Conservation (phyloP, 2,888 invertebrate genomes). For the Microctonus hyperodae region DNA sequence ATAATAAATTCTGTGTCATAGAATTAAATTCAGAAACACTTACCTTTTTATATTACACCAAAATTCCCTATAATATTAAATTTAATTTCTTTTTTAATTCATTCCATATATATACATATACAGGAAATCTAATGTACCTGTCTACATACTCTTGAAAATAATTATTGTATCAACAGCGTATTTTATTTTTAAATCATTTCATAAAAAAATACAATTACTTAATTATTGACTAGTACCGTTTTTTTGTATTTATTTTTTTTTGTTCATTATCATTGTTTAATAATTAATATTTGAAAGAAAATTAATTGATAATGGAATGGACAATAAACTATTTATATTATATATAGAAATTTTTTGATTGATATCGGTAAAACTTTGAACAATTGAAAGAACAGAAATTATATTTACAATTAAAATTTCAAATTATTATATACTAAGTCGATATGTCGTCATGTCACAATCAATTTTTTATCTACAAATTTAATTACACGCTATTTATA, state of each 20-base stretch:
- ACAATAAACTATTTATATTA: conserved; percentile 10
- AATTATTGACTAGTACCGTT: conserved; percentile 57
- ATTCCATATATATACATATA: neutral
- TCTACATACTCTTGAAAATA: neutral
- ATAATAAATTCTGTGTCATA: conserved; percentile 61
- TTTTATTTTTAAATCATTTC: conserved; percentile 48
- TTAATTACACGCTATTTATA: conserved; percentile 21
- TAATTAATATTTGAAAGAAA: conserved; percentile 20
- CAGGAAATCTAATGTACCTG: neutral
- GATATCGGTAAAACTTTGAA: conserved; percentile 13
- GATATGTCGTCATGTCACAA: conserved; percentile 31
- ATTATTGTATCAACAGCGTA: conserved; percentile 38
- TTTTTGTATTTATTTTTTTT: conserved; percentile 20
- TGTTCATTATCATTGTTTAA: conserved; percentile 32
- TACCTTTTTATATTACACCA: conserved; percentile 10
- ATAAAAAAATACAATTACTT: conserved; percentile 60
- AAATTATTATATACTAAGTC: conserved; percentile 31
- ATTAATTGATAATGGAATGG: conserved; percentile 42
- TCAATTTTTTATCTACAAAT: conserved; percentile 17
- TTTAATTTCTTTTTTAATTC: neutral
- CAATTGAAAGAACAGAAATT: conserved; percentile 8
- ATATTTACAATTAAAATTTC: too few species aligned
- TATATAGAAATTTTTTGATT: neutral
- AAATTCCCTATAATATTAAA: neutral
- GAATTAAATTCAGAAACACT: conserved; percentile 26